phyloP scores from a whole-genome alignment of 2,113 vertebrate species.

The Misgurnus anguillicaudatus region DNA sequence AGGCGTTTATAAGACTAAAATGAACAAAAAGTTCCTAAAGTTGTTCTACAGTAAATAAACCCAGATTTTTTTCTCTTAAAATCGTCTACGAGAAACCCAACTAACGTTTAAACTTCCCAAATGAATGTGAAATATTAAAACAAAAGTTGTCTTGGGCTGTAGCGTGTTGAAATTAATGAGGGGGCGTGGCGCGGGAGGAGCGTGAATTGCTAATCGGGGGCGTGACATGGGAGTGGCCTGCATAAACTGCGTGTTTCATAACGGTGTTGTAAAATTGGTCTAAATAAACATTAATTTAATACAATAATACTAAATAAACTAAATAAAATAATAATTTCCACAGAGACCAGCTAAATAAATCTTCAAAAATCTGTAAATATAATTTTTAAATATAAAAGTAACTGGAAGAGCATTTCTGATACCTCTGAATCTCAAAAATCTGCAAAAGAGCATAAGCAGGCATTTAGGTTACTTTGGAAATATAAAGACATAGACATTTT shows the following conservation, averaged over 20 bases:
- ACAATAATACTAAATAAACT: not conserved
- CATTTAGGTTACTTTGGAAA: not conserved
- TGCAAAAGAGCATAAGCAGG: not conserved
- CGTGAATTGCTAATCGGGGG: slow-evolving; percentile 28
- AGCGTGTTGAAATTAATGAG: slow-evolving; percentile 20
- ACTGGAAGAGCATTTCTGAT: not conserved
- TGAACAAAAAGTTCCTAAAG: not conserved
- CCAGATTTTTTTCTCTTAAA: not conserved
- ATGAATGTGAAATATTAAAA: slow-evolving; percentile 18
- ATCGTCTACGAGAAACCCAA: not conserved
- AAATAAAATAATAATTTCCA: too few relatives aligned
- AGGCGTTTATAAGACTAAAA: not conserved
- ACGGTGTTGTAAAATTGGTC: not conserved
- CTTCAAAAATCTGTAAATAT: not conserved
- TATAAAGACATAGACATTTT: not conserved
- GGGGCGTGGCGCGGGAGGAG: slow-evolving; percentile 4
- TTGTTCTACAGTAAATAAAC: not conserved
- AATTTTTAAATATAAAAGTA: not conserved
- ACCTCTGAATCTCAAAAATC: not conserved
- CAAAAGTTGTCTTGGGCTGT: slow-evolving; percentile 4
- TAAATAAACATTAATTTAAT: not conserved
- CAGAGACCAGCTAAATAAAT: too few relatives aligned
- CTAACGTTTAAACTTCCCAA: not conserved
- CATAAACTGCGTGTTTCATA: slow-evolving; percentile 16
- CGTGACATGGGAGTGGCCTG: not conserved